Base-by-base conservation (phyloP, 2,113 vertebrate genomes). In the Xenotilapia caudafasciata region DNA sequence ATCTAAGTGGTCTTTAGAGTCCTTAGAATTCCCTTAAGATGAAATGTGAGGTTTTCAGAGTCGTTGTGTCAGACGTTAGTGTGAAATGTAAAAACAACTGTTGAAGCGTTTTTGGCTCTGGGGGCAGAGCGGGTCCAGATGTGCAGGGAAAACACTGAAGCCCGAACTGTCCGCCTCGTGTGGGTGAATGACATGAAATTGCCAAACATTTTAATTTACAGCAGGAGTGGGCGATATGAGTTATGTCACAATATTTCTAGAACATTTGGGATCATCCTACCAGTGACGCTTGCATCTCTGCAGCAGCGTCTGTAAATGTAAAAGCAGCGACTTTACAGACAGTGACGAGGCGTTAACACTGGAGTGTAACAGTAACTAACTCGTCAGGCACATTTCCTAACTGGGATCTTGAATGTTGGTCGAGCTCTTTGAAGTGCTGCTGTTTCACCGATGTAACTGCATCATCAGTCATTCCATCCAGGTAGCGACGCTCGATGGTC, bases 1-100 rank as follows among this genome's bases (percentile, higher is more conserved):
- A 9, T 15, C 0, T 15, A 45, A 9, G 0, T 4, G 0, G n/a
- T 40, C 35, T 40, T 38, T 23, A 42, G n/a, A 26, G 38, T 70
- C 35, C 35, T 23, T 4, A 68, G 5, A 68, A 68, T 40, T 33
- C 28, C 31, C 6, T 62, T 42, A 23, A 45, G 21, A 9, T 73
- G 65, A 73, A 70, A 73, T 26, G 65, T 42, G 13, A 73, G 65
- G 7, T 45, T 3, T 73, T 42, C 7, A 14, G 38, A 73, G 38
- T 73, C 5, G 3, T 19, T 3, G 26, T 26, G 38, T 42, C 38
- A 70, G 11, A 68, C 6, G 7, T 21, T 40, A 35, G 58, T 62
- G 7, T 62, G 31, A 62, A 62, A 62, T n/a, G 58, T 65, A n/a
- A n/a, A n/a, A 62, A 62, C 35, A n/a, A 23, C n/a, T 23, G n/a